Base-by-base conservation (phyloP, 2,113 vertebrate species). In the Cichladusa arquata region DNA sequence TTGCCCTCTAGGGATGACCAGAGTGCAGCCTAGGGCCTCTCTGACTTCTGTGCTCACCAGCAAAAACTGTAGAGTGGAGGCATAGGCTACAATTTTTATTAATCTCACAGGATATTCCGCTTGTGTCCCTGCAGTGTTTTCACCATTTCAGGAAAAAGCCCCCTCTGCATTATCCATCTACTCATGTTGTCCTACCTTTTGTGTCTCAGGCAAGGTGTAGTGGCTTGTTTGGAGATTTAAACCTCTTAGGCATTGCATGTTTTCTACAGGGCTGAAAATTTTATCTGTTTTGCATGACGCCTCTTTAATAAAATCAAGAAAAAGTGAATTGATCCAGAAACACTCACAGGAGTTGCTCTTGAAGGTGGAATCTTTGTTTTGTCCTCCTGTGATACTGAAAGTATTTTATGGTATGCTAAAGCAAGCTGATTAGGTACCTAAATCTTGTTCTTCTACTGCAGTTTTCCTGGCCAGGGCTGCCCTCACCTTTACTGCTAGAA, bases 301-400 rank as follows among this genome's bases (percentile, higher is more conserved):
- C 10, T 56, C 54, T 45, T 70, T 31, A 56, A 45, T 2, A 79
- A 65, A 31, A 66, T 19, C 8, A 50, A n/a, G 14, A 24, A 56
- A 50, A 85, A 71, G 2, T 17, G 65, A 47, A 38, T 50, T 45
- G 12, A 40, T 36, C 84, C 38, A 66, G 40, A 83, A 91, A 53
- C 19, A 25, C 11, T 12, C 0, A 0, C 14, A 53, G 34, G 20
- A 38, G 5, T 80, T 40, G 9, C 31, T 84, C 28, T 83, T 57
- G 14, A n/a, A 56, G 10, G 11, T 48, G 25, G 45, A 83, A 51
- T 77, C n/a, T 88, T 79, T 0, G 0, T 34, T 81, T 80, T 81
- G 28, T 69, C 9, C 12, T 83, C 24, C 11, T 36, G 12, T 50
- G 72, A 61, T 38, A 80, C 36, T 29, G 3, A 4, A 57, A 48